Evolutionary conservation across 2,888 invertebrate genomes (phyloP).

Genomic region (Drosophila histrio): DNA sequence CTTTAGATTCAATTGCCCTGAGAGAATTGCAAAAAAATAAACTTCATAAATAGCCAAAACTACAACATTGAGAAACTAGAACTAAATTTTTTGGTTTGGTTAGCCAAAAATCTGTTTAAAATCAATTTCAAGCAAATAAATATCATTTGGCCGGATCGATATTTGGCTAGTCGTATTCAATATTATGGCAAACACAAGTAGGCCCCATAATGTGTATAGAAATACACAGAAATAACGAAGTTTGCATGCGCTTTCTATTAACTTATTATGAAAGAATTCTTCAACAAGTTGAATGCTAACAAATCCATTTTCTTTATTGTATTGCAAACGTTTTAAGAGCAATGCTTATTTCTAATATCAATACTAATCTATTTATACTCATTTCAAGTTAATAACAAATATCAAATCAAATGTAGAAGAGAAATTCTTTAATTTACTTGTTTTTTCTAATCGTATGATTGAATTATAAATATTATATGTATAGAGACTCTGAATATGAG

Average conservation of each 20-base stretch:
- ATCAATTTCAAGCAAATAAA: conserved; percentile 57
- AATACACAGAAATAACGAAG: not conserved
- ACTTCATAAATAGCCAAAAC: conserved; percentile 56
- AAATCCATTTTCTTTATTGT: too few species aligned
- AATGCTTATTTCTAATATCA: too few species aligned
- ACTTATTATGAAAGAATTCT: too few species aligned
- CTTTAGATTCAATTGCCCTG: conserved; percentile 11
- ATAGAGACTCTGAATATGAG: too few species aligned
- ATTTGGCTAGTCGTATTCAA: conserved; percentile 32
- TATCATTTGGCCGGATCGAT: conserved; percentile 39
- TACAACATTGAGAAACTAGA: conserved; percentile 3
- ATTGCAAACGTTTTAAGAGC: too few species aligned
- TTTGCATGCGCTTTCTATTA: conserved; percentile 21
- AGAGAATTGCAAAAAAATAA: conserved; percentile 9
- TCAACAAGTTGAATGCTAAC: too few species aligned
- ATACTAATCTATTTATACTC: too few species aligned
- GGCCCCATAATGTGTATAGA: not conserved
- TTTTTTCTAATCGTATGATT: too few species aligned
- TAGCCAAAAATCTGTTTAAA: conserved; percentile 44
- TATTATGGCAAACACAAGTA: conserved; percentile 47
- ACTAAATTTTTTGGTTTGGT: conserved; percentile 18
- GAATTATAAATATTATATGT: too few species aligned
- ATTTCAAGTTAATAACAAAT: too few species aligned
- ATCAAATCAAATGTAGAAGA: too few species aligned
- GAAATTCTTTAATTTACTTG: too few species aligned